These are phyloP conservation scores for Lasioglossum pauxillum DNA, from an alignment of 2,888 invertebrate species.

Conservation along the genomic window DNA sequence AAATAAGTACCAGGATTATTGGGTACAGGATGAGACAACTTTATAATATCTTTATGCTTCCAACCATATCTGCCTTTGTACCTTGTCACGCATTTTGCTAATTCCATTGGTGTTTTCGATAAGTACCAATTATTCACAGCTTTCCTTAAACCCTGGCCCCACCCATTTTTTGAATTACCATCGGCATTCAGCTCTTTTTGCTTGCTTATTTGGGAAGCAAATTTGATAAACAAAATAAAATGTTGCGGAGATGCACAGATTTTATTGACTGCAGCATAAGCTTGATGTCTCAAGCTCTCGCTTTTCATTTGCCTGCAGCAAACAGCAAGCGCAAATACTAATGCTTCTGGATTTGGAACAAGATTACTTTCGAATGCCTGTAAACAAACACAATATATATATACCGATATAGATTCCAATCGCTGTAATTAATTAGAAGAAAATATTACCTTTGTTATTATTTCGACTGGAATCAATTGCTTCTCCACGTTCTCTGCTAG, in stretches of 20 bases:
- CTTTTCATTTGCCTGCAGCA: conserved; percentile 85
- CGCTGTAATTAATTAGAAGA: background rate
- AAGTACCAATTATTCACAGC: conserved; percentile 89
- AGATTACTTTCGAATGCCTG: conserved; percentile 85
- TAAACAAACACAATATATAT: conserved; percentile 8
- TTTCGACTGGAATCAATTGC: conserved; percentile 72
- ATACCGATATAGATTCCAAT: background rate
- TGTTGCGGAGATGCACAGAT: conserved; percentile 88
- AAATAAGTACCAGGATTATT: conserved; percentile 63
- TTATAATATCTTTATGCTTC: conserved; percentile 90
- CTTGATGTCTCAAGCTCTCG: conserved; percentile 85
- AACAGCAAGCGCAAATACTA: conserved; percentile 88
- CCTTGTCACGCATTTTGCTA: conserved; percentile 88
- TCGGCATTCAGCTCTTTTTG: conserved; percentile 77
- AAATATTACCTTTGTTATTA: conserved; percentile 78
- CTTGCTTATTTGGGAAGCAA: conserved; percentile 85
- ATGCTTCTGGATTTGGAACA: conserved; percentile 86
- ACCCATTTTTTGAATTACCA: conserved; percentile 82
- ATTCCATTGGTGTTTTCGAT: conserved; percentile 86
- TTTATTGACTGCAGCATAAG: conserved; percentile 86
- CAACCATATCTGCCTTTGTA: conserved; percentile 88
- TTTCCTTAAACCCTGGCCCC: conserved; percentile 88
- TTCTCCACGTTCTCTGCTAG: conserved; percentile 74
- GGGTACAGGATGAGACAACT: conserved; percentile 86
- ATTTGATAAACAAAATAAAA: conserved; percentile 88